A percentile compares a stretch with the other conserved stretches of the same genome.
Evolutionary conservation across 2,113 vertebrate species (phyloP).

Genomic region (Platysteira castanea): DNA sequence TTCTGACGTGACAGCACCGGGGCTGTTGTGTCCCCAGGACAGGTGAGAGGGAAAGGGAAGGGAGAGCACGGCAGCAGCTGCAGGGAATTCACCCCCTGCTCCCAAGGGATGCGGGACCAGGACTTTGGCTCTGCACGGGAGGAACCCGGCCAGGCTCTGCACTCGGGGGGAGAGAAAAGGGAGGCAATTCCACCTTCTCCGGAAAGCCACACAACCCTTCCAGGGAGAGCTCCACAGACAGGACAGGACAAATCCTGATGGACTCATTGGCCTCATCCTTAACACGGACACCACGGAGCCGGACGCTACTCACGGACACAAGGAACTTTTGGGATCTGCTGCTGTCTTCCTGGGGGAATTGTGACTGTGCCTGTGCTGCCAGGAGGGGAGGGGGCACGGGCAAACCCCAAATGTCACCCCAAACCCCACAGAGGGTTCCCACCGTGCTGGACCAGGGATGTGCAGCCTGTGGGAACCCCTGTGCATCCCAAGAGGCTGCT

Average conservation of each 20-base stretch:
- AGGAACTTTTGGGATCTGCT: neutral
- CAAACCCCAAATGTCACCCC: neutral
- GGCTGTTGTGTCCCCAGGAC: neutral
- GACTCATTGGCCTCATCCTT: accelerated
- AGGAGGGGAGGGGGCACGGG: neutral
- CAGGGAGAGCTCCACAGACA: neutral
- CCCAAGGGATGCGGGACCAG: neutral
- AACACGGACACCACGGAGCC: accelerated
- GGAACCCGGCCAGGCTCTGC: neutral
- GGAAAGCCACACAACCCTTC: neutral
- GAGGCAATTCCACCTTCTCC: neutral
- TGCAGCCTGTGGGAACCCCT: neutral
- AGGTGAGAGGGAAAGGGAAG: neutral
- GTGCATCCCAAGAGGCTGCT: neutral
- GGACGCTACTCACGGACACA: neutral
- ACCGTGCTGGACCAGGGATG: accelerated
- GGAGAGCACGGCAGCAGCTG: accelerated
- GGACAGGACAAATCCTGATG: accelerated
- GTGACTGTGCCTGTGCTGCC: neutral
- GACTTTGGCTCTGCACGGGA: neutral
- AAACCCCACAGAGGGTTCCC: neutral
- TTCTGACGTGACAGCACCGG: accelerated
- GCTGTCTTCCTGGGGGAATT: neutral
- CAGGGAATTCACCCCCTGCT: neutral
- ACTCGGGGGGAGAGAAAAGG: neutral